A percentile compares a stretch with the other conserved stretches of the same genome.
These are phyloP conservation scores for Lithobates pipiens DNA, from an alignment of 2,797 vertebrate species.

Conservation along the genomic window DNA sequence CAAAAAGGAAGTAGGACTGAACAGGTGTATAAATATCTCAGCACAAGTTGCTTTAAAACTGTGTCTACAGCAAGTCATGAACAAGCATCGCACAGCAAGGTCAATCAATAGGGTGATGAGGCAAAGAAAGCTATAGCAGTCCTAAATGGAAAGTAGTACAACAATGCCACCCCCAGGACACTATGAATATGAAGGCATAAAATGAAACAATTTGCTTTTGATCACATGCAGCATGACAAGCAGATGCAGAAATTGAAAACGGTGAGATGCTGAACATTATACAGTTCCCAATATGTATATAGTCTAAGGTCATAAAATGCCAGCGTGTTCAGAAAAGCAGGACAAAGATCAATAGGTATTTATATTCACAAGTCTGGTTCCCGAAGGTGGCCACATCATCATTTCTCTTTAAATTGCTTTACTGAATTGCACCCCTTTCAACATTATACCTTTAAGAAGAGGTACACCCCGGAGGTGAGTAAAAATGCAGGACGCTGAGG, in stretches of 20 bases:
- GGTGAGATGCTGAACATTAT: not conserved
- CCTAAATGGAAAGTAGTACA: constrained; percentile 9
- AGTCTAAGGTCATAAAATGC: no score
- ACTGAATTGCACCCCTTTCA: no score
- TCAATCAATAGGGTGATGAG: constrained; percentile 42
- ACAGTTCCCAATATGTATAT: no score
- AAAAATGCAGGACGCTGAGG: no score
- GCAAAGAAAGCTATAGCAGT: not conserved
- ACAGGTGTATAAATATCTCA: constrained; percentile 19
- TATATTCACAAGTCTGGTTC: no score
- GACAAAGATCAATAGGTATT: no score
- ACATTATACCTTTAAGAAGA: no score
- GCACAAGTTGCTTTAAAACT: constrained; percentile 40
- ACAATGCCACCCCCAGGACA: constrained; percentile 42
- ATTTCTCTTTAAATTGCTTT: no score
- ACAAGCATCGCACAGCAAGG: constrained; percentile 34
- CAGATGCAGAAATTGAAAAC: not conserved
- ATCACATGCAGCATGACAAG: not conserved
- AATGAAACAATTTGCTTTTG: not conserved
- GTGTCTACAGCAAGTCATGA: constrained; percentile 24
- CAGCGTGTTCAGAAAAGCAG: no score
- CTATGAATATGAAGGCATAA: not conserved
- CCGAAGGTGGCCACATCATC: no score
- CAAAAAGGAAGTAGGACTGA: constrained; percentile 27
- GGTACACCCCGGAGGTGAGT: no score